Conservation (phyloP, 2,113 vertebrate genomes). For the Plecturocebus donacophilus region DNA sequence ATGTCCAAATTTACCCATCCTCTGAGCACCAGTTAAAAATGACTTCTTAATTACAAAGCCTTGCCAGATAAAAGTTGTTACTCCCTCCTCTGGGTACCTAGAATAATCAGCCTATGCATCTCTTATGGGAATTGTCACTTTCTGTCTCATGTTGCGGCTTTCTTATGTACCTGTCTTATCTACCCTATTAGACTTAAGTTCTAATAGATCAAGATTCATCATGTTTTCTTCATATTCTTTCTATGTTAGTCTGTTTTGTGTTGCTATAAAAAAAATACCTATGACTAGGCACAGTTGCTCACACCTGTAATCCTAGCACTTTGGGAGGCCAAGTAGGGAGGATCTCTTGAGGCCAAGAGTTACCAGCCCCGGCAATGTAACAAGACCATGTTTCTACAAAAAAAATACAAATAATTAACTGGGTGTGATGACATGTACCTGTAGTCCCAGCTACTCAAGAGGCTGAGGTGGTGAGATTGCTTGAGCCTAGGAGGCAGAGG, state of each 20-base stretch:
- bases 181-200: not conserved
- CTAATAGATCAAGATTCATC: not conserved
- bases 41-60: not conserved
- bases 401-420: too few species aligned
- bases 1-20: not conserved
- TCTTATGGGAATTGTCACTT: not conserved
- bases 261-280: not conserved
- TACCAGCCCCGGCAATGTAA: too few species aligned
- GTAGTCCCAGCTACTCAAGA: too few species aligned
- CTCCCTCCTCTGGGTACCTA: not conserved
- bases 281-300: too few species aligned
- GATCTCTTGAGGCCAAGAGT: too few species aligned
- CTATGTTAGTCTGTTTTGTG: not conserved
- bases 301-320: too few species aligned
- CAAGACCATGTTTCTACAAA: too few species aligned
- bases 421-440: too few species aligned
- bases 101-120: not conserved
- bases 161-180: not conserved
- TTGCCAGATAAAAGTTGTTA: not conserved
- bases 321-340: too few species aligned
- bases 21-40: constrained; percentile 51
- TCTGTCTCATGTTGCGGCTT: not conserved
- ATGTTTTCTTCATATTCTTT: not conserved
- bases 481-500: too few species aligned
- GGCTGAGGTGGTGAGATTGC: not conserved